Conservation (phyloP, 1,140 invertebrate species). For the Drosophila serrata region DNA sequence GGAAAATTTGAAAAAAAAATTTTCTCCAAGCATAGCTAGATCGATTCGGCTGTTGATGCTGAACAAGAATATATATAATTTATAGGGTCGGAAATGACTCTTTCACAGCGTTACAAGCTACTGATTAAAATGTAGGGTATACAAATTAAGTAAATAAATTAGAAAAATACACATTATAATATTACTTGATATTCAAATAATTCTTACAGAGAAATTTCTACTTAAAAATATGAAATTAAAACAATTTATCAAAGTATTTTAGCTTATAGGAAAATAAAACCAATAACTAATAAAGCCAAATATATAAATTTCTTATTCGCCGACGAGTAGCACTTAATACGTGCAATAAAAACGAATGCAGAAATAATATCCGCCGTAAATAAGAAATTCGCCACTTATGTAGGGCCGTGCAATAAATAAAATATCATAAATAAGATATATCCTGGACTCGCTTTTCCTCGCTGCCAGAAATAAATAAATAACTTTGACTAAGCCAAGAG, state of each 20-base stretch:
- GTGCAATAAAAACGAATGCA: conserved; percentile 16
- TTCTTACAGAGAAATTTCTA: neutral
- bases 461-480: conserved; percentile 33
- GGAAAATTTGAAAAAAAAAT: too few species aligned
- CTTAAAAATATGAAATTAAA: neutral
- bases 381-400: conserved; percentile 43
- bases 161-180: too few species aligned
- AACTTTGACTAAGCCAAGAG: conserved; percentile 16
- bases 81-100: too few species aligned
- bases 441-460: neutral
- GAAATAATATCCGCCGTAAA: conserved; percentile 26
- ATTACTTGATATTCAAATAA: too few species aligned
- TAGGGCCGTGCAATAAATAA: conserved; percentile 25
- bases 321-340: conserved; percentile 7
- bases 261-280: conserved; percentile 1
- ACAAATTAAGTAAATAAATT: too few species aligned
- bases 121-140: too few species aligned
- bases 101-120: too few species aligned
- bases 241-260: too few species aligned
- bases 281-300: neutral
- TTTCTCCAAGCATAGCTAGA: too few species aligned
- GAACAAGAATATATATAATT: too few species aligned
- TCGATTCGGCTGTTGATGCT: too few species aligned
- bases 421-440: conserved; percentile 39
- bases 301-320: neutral